Evolutionary conservation across 2,888 invertebrate species (phyloP).

Genomic region (Acanthosepion pharaonis): DNA sequence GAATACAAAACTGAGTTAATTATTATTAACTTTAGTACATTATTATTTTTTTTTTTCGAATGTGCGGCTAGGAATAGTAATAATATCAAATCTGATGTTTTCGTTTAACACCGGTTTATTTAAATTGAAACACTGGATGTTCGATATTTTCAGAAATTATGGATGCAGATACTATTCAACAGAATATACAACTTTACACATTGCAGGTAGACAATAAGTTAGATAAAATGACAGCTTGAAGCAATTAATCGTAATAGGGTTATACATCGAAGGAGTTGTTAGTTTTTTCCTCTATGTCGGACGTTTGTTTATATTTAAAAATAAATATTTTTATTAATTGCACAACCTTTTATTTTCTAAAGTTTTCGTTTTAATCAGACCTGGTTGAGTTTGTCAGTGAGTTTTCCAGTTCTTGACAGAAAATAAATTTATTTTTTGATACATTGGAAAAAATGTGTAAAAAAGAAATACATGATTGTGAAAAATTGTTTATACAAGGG

Average conservation of each 20-base stretch:
- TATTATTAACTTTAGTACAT: not conserved
- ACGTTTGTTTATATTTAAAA: not conserved
- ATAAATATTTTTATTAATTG: not conserved
- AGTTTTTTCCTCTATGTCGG: not conserved
- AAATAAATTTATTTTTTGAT: not conserved
- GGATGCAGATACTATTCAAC: not conserved
- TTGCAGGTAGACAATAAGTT: not conserved
- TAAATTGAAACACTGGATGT: not conserved
- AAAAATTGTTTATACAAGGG: no score
- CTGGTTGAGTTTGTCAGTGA: not conserved
- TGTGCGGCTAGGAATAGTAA: not conserved
- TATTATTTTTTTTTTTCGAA: not conserved
- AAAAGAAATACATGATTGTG: no score
- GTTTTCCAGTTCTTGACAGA: not conserved
- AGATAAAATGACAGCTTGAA: not conserved
- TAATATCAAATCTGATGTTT: not conserved
- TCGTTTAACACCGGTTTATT: constrained; percentile 4
- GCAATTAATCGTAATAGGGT: not conserved
- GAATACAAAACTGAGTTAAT: not conserved
- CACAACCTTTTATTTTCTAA: not conserved
- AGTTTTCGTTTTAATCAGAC: not conserved
- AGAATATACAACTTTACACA: not conserved
- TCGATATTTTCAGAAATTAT: not conserved
- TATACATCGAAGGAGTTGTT: not conserved
- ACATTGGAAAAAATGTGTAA: no score